Evolutionary conservation across 2,888 invertebrate genomes (phyloP).

Genomic region (Toxonevra muliebris): DNA sequence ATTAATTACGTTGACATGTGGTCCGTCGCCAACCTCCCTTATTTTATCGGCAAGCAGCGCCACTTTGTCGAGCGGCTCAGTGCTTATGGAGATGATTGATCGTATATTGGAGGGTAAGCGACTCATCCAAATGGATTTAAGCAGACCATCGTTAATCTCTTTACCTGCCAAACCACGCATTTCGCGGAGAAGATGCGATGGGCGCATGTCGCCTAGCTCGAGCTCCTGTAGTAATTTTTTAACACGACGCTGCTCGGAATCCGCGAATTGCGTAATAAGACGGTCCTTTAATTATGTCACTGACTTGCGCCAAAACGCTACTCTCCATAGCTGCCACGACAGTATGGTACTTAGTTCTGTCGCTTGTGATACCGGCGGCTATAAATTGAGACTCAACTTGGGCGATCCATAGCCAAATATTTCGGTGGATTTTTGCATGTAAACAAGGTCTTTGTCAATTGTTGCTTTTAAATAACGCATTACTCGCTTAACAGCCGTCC

Average conservation of each 20-base stretch:
- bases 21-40: slow-evolving; percentile 33
- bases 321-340: too few species aligned
- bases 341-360: slow-evolving; percentile 37
- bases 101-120: slow-evolving; percentile 38
- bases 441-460: too few species aligned
- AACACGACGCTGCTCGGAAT: slow-evolving; percentile 40
- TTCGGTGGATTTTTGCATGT: too few species aligned
- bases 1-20: slow-evolving; percentile 1
- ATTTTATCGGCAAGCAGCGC: slow-evolving; percentile 39
- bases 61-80: slow-evolving; percentile 43
- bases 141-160: slow-evolving; percentile 37
- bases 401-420: too few species aligned
- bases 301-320: slow-evolving; percentile 39
- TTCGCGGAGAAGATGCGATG: slow-evolving; percentile 46
- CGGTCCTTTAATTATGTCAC: slow-evolving; percentile 42
- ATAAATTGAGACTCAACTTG: too few species aligned
- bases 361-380: slow-evolving; percentile 39
- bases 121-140: slow-evolving; percentile 42
- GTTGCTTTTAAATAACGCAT: too few species aligned
- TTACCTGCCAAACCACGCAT: slow-evolving; percentile 43
- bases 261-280: slow-evolving; percentile 40
- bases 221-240: slow-evolving; percentile 38
- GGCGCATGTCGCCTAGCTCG: too few species aligned
- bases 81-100: slow-evolving; percentile 28
- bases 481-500: too few species aligned